phyloP scores from a whole-genome alignment of 2,797 vertebrate species.

The Hafferia zeledoni region DNA sequence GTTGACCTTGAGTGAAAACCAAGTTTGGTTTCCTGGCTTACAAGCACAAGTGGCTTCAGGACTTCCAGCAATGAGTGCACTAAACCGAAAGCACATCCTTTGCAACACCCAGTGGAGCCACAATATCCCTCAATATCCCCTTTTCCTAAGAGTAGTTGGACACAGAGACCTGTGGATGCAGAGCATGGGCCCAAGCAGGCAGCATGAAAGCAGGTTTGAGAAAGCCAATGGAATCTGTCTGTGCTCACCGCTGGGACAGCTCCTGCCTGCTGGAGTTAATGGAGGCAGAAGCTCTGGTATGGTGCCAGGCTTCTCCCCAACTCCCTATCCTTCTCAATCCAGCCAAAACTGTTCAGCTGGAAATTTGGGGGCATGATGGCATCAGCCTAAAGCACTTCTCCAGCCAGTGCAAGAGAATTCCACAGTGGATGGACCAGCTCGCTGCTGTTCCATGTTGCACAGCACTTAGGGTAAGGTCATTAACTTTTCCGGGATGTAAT shows the following conservation, averaged over 20 bases:
- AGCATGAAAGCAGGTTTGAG: not conserved
- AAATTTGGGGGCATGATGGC: not conserved
- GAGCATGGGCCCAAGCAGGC: not conserved
- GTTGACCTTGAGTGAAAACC: not conserved
- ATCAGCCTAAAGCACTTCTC: not conserved
- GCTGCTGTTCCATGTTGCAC: not conserved
- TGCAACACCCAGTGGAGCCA: not conserved
- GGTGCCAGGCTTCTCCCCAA: not conserved
- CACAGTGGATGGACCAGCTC: not conserved
- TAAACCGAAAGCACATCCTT: not conserved
- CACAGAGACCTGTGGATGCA: not conserved
- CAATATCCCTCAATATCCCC: not conserved
- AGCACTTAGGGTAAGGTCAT: conserved; percentile 7
- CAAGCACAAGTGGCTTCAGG: not conserved
- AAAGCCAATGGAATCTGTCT: not conserved
- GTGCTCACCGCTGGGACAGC: not conserved
- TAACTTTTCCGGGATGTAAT: conserved; percentile 28
- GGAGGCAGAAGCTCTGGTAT: not conserved
- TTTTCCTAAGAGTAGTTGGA: not conserved
- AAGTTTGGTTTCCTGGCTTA: not conserved
- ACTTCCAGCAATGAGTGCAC: not conserved
- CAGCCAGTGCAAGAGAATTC: not conserved
- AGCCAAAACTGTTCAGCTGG: not conserved
- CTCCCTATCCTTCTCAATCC: not conserved
- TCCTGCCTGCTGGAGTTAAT: not conserved